phyloP scores from a whole-genome alignment of 2,888 invertebrate species.

The Cerastoderma edule region DNA sequence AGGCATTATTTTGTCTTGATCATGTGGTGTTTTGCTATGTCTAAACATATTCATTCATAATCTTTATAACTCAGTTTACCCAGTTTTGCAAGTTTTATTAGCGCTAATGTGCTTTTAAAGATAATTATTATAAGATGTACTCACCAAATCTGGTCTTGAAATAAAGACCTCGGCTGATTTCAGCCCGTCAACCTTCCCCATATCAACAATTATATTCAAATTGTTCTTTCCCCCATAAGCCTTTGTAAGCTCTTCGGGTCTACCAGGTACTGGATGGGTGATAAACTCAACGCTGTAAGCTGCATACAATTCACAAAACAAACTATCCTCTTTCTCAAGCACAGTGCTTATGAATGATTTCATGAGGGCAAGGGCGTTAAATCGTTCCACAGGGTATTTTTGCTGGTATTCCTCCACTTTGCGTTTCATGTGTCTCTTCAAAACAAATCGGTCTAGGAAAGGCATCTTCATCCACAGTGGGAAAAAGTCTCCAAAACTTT shows the following conservation, averaged over 20 bases:
- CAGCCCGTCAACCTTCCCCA: too few relatives aligned
- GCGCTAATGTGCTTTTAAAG: background rate
- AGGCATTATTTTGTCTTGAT: too few relatives aligned
- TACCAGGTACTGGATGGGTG: background rate
- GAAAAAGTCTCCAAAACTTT: conserved; percentile 18
- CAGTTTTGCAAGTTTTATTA: background rate
- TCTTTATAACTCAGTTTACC: background rate
- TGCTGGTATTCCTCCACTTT: conserved; percentile 16
- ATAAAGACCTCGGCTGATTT: too few relatives aligned
- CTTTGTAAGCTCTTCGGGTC: conserved; percentile 10
- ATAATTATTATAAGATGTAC: too few relatives aligned
- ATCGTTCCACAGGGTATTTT: background rate
- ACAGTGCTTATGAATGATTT: conserved; percentile 16
- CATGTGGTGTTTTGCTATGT: background rate
- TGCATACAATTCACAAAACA: background rate
- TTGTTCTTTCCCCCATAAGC: background rate
- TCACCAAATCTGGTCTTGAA: too few relatives aligned
- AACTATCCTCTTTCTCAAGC: conserved; percentile 6
- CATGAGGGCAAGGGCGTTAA: conserved; percentile 14
- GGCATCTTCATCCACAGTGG: conserved; percentile 19
- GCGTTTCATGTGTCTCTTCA: conserved; percentile 10
- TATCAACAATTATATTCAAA: conserved; percentile 18
- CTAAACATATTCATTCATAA: background rate
- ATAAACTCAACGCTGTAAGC: conserved; percentile 8
- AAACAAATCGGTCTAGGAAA: conserved; percentile 11